Base-by-base conservation (phyloP, 2,888 invertebrate genomes). In the Pinctada fucata region DNA sequence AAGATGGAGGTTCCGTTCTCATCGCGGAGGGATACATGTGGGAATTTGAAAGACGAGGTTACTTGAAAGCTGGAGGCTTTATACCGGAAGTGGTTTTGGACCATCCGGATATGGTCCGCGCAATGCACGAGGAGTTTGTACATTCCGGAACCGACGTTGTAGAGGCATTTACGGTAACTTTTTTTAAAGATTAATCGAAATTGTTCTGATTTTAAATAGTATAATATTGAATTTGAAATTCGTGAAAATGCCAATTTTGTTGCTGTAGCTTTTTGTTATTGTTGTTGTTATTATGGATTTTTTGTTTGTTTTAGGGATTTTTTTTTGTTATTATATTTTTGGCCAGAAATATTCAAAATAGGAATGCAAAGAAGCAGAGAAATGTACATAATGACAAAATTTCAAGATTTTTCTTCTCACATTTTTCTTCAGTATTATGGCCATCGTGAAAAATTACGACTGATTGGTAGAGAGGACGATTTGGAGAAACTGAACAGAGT, bases 81-180 rank as follows among this genome's bases (percentile, higher is more conserved):
- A 85, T 86, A 47, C 88, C 88, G 52, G 87, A 87, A 81, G 85
- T 87, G 3, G 86, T 88, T 3, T 58, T 88, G 3, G 87, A 88
- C 49, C 80, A 87, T 63, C 88, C 88, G 2, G 80, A 88, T 3
- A 70, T 85, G 13, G 88, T 90, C 10, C 72, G 67, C 5, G 67
- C 58, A 10, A 79, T 90, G 16, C 87, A 90, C 73, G 82, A 85
- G 64, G 90, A 90, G 75, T 90, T 87, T 75, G 88, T 90, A 2
- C 89, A 89, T 76, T 87, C 89, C 51, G 90, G 90, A 65, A 86
- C 87, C 75, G 90, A 90, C 73, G 88, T 90, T 3, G 87, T 90
- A 3, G 80, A 86, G 51, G 90, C 90, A 2, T 89, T 90, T 71
- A 90, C 88, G 45, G 90, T 90, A 78, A 77, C 85, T 78, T 3